These are phyloP conservation scores for Aporophyla nigra DNA, from an alignment of 2,888 invertebrate genomes.

Conservation along the genomic window DNA sequence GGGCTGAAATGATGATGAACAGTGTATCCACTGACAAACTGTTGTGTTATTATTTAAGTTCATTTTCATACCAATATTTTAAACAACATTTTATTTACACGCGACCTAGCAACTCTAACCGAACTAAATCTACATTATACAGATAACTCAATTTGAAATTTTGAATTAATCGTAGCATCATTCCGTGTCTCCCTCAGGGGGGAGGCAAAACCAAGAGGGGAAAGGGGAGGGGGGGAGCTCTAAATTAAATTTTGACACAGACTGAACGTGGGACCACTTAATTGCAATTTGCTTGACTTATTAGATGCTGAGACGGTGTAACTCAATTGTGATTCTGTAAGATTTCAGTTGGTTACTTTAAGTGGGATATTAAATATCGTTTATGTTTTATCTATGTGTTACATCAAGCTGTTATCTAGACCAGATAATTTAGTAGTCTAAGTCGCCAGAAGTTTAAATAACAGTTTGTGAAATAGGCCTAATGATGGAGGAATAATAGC, in stretches of 20 bases:
- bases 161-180: conserved; percentile 75
- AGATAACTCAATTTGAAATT: conserved; percentile 75
- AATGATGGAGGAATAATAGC: not conserved
- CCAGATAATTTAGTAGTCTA: not conserved
- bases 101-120: conserved; percentile 34
- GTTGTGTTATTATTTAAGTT: not conserved
- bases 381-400: conserved; percentile 1
- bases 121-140: conserved; percentile 64
- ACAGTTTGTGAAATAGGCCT: not conserved
- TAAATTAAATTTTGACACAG: conserved; percentile 80
- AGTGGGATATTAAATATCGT: conserved; percentile 43
- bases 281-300: conserved; percentile 81
- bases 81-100: conserved; percentile 20
- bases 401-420: not conserved
- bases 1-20: too few relatives aligned
- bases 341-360: conserved; percentile 55
- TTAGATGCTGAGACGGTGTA: conserved; percentile 68
- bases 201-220: conserved; percentile 36
- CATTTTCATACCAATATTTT: not conserved
- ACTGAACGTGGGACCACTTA: conserved; percentile 75
- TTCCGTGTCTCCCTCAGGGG: conserved; percentile 59
- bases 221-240: conserved; percentile 53
- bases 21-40: not conserved
- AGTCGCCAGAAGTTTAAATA: not conserved
- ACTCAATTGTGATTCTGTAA: conserved; percentile 68